Conservation (phyloP, 2,888 invertebrate genomes). For the Macroteleia sp. region DNA sequence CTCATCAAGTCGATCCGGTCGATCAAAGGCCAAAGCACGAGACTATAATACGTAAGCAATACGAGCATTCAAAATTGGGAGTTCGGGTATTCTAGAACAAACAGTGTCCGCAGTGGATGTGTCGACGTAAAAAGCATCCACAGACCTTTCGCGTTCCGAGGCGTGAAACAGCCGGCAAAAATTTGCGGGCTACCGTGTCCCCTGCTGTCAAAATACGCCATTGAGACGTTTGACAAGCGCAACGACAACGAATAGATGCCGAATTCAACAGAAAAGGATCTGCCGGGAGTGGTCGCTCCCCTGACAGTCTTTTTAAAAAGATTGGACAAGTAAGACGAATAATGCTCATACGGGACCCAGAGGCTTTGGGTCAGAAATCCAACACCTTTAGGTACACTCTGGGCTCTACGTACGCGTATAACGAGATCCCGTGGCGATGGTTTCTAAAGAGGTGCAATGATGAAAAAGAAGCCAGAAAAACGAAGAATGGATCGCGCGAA, state of each 20-base stretch:
- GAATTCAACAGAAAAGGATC: conserved; percentile 45
- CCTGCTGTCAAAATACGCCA: conserved; percentile 82
- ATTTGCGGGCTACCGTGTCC: conserved; percentile 80
- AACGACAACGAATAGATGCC: conserved; percentile 39
- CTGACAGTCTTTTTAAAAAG: conserved; percentile 7
- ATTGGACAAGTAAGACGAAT: conserved; percentile 19
- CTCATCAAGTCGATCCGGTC: conserved; percentile 29
- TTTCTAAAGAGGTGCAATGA: conserved; percentile 70
- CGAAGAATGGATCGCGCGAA: conserved; percentile 57
- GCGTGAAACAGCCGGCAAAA: conserved; percentile 80
- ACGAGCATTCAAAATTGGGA: conserved; percentile 7
- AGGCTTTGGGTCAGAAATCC: conserved; percentile 79
- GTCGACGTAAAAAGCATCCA: conserved; percentile 31
- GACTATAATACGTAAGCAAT: conserved; percentile 31
- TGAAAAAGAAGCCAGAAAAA: conserved; percentile 63
- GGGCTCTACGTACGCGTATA: conserved; percentile 72
- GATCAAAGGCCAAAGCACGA: conserved; percentile 18
- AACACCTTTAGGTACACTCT: conserved; percentile 72
- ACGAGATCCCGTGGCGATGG: conserved; percentile 75
- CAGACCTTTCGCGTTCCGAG: conserved; percentile 64
- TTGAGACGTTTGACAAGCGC: conserved; percentile 74
- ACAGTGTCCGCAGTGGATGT: conserved; percentile 30
- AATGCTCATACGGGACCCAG: conserved; percentile 39
- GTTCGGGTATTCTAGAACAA: too few relatives aligned
- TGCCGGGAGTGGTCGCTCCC: not conserved